Evolutionary conservation across 2,888 invertebrate species (phyloP).

Genomic region (Cotesia congregata): DNA sequence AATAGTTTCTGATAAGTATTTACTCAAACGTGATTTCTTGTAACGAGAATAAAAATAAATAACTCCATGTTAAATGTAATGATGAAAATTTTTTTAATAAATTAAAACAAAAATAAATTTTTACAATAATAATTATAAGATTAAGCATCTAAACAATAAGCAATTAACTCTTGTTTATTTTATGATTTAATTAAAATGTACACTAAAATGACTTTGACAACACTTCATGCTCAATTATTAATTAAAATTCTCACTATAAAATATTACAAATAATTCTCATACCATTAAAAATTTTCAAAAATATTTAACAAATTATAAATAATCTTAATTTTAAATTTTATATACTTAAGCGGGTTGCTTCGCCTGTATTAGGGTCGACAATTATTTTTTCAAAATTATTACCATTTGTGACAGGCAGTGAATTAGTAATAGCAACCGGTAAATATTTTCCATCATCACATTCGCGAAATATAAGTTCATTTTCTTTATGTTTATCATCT

Average conservation of each 20-base stretch:
- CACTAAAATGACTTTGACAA: neutral
- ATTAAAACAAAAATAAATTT: conserved; percentile 1
- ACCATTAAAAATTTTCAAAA: conserved; percentile 1
- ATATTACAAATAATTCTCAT: neutral
- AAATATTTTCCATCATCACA: conserved; percentile 59
- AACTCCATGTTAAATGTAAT: neutral
- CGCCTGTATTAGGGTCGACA: conserved; percentile 65
- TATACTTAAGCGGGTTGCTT: conserved; percentile 53
- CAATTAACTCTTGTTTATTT: conserved; percentile 40
- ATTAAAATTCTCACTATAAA: neutral
- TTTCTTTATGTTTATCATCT: conserved; percentile 51
- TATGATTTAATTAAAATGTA: conserved; percentile 32
- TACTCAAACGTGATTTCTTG: conserved; percentile 3
- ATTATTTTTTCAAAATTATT: conserved; percentile 57
- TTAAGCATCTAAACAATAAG: conserved; percentile 35
- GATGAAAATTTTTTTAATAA: conserved; percentile 9
- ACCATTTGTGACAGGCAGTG: conserved; percentile 43
- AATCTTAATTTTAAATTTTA: conserved; percentile 30
- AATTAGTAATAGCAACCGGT: conserved; percentile 52
- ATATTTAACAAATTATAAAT: conserved; percentile 17
- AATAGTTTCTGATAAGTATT: neutral
- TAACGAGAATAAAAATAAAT: neutral
- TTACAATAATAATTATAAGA: neutral
- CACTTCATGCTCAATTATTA: neutral
- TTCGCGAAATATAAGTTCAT: conserved; percentile 60